These are phyloP conservation scores for Rhincodon typus DNA, from an alignment of 2,797 vertebrate genomes.

Conservation along the genomic window DNA sequence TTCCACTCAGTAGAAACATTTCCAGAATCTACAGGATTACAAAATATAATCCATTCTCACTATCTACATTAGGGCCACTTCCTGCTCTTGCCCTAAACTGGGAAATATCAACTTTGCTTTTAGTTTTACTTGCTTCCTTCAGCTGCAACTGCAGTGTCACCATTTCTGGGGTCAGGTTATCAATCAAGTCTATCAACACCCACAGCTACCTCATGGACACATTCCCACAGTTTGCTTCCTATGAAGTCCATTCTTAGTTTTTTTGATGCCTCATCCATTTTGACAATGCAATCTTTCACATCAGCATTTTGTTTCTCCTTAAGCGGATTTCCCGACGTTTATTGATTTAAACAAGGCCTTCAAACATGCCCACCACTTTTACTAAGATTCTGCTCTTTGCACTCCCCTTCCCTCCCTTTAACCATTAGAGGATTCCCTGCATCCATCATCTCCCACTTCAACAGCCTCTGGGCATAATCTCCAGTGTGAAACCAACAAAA, in stretches of 20 bases:
- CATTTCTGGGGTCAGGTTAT: background rate
- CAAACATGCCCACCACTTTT: background rate
- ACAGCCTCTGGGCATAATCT: background rate
- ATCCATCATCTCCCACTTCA: background rate
- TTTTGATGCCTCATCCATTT: background rate
- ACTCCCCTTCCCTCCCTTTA: background rate
- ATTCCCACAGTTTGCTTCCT: no score
- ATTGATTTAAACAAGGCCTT: background rate
- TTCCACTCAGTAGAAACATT: no score
- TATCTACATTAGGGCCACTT: background rate
- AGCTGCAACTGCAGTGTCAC: background rate
- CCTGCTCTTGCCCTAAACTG: background rate
- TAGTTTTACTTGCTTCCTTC: background rate
- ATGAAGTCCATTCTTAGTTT: background rate
- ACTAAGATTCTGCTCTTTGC: background rate
- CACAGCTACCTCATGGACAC: background rate
- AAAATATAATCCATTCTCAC: no score
- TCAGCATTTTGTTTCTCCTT: no score
- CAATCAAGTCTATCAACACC: background rate
- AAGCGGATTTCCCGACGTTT: background rate
- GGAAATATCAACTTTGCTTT: background rate
- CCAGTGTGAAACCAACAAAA: no score
- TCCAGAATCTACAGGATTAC: no score
- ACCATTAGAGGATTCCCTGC: background rate
- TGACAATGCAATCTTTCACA: background rate